phyloP scores from a whole-genome alignment of 2,888 invertebrate species.

The Pristionchus maxplancki region DNA sequence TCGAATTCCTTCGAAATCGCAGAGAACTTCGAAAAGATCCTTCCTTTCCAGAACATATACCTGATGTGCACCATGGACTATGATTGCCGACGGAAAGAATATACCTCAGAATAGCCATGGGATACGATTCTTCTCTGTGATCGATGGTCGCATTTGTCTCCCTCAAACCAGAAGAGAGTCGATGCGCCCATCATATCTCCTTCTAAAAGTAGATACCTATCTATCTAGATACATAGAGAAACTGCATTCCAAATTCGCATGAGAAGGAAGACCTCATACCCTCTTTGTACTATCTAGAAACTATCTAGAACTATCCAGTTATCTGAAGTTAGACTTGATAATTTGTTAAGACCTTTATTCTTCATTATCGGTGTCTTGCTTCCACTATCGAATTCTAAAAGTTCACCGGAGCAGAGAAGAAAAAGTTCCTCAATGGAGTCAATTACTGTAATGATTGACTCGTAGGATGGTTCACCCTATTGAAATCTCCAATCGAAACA shows the following conservation, averaged over 20 bases:
- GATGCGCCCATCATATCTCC: constrained; percentile 7
- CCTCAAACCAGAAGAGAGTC: constrained; percentile 36
- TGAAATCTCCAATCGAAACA: constrained; percentile 41
- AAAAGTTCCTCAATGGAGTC: not conserved
- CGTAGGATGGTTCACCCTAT: not conserved
- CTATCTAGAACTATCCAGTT: too few relatives aligned
- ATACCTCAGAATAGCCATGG: constrained; percentile 39
- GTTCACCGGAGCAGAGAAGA: constrained; percentile 19
- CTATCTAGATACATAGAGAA: too few relatives aligned
- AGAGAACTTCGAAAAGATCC: constrained; percentile 10
- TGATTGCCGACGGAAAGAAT: too few relatives aligned
- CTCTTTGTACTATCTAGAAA: too few relatives aligned
- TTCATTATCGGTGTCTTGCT: not conserved
- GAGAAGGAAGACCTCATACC: too few relatives aligned
- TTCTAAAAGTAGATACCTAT: not conserved
- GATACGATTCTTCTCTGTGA: not conserved
- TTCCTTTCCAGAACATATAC: constrained; percentile 8
- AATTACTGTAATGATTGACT: not conserved
- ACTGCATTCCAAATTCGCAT: too few relatives aligned
- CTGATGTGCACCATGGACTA: not conserved
- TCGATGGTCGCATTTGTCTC: constrained; percentile 21
- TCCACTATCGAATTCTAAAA: not conserved
- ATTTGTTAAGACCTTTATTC: not conserved
- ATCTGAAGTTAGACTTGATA: too few relatives aligned
- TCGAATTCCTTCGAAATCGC: not conserved